phyloP scores from a whole-genome alignment of 2,797 vertebrate genomes.

The Sebastes kiyomatsui region DNA sequence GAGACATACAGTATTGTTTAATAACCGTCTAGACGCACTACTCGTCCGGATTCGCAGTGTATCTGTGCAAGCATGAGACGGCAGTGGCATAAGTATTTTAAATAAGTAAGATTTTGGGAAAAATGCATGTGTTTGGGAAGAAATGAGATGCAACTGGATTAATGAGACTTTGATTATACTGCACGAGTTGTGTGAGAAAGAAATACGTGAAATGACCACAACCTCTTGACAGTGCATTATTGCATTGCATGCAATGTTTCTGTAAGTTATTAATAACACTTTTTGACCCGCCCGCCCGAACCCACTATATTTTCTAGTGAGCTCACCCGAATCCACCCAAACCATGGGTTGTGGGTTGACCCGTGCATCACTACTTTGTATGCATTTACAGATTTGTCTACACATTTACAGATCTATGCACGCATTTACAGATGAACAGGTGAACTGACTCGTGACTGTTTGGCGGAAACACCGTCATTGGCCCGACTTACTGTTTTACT shows the following conservation, averaged over 20 bases:
- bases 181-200: background rate
- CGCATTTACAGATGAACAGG: background rate
- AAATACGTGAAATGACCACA: background rate
- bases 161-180: background rate
- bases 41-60: background rate
- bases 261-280: too few species aligned
- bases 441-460: background rate
- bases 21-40: background rate
- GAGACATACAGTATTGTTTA: background rate
- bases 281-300: too few species aligned
- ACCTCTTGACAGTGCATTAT: background rate
- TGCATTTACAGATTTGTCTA: background rate
- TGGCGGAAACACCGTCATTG: background rate
- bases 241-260: too few species aligned
- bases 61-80: too few species aligned
- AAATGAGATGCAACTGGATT: background rate
- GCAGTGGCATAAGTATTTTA: background rate
- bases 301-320: too few species aligned
- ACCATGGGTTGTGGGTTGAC: too few species aligned
- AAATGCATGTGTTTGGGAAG: background rate
- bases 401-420: background rate
- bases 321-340: too few species aligned
- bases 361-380: too few species aligned
- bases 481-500: background rate
- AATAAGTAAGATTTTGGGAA: background rate